Base-by-base conservation (phyloP, 2,797 vertebrate genomes). In the Zonotrichia albicollis region DNA sequence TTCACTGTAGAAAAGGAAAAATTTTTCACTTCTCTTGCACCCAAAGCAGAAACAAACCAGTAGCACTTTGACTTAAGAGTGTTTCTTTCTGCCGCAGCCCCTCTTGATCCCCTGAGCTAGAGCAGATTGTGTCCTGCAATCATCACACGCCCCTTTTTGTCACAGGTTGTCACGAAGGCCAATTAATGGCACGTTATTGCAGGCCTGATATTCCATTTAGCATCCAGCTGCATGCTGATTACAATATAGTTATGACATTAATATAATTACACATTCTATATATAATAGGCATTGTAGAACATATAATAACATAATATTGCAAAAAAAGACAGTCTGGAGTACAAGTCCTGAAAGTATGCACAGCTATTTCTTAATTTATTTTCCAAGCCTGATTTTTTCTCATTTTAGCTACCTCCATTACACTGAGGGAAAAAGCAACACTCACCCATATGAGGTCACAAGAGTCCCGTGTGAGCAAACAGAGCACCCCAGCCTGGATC, bases 361-460 rank as follows among this genome's bases (percentile, higher is more conserved):
- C 36, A 50, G 45, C 54, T 91, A 80, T 89, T 85, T 66, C 61
- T 30, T 8, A 60, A 85, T 89, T 87, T 84, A 16, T 88, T 94
- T 93, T 65, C 60, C 64, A 43, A 88, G 26, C 16, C 50, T 13
- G 42, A 74, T 66, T 95, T 62, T 62, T 70, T 76, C 70, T n/a
- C 25, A 0, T 45, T 68, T 60, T 66, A 30, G 42, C 48, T 81
- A 50, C 48, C 60, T 87, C 64, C 53, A 34, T 48, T 38, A 68
- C 1, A 0, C 32, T 38, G 80, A 91, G 80, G 70, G 74, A 91
- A 96, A 96, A 96, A 84, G 66, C 62, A 96, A 46, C 89, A 96
- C 89, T 93, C 93, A 96, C 95, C 96, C 73, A 91, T 64, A 75
- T 40, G 83, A 84, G 87, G 87, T 88, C 91, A 84, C 72, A 70